Evolutionary conservation across 2,888 invertebrate species (phyloP).

Genomic region (Drosophila quasianomalipes): DNA sequence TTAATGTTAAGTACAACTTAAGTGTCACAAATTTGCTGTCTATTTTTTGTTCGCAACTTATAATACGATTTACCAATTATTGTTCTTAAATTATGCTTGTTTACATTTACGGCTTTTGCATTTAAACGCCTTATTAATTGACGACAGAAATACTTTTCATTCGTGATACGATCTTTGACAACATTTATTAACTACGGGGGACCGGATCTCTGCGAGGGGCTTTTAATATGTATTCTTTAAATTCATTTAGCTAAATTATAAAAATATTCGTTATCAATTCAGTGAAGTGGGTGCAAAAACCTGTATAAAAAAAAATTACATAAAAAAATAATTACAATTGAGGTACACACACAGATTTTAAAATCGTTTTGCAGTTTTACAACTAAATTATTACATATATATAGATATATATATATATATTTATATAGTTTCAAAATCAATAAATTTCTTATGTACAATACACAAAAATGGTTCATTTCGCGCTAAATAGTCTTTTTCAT

Average conservation of each 20-base stretch:
- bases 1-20: constrained; percentile 62
- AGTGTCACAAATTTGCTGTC: constrained; percentile 62
- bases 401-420: constrained; percentile 22
- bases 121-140: constrained; percentile 45
- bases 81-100: constrained; percentile 61
- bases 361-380: constrained; percentile 75
- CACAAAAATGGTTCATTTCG: constrained; percentile 76
- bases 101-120: constrained; percentile 35
- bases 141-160: constrained; percentile 57
- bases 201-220: constrained; percentile 39
- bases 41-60: constrained; percentile 56
- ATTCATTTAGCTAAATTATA: constrained; percentile 79
- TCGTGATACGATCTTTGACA: constrained; percentile 57
- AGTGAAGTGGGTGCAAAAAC: constrained; percentile 50
- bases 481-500: constrained; percentile 75
- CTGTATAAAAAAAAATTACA: constrained; percentile 56
- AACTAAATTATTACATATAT: constrained; percentile 65
- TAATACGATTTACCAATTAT: constrained; percentile 48
- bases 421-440: constrained; percentile 72
- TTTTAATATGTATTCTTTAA: constrained; percentile 40
- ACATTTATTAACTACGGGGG: constrained; percentile 70
- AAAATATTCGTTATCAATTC: constrained; percentile 57
- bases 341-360: constrained; percentile 77
- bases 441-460: constrained; percentile 74
- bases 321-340: constrained; percentile 74